These are phyloP conservation scores for Carcinoscorpius rotundicauda DNA, from an alignment of 1,140 invertebrate species.

Conservation along the genomic window DNA sequence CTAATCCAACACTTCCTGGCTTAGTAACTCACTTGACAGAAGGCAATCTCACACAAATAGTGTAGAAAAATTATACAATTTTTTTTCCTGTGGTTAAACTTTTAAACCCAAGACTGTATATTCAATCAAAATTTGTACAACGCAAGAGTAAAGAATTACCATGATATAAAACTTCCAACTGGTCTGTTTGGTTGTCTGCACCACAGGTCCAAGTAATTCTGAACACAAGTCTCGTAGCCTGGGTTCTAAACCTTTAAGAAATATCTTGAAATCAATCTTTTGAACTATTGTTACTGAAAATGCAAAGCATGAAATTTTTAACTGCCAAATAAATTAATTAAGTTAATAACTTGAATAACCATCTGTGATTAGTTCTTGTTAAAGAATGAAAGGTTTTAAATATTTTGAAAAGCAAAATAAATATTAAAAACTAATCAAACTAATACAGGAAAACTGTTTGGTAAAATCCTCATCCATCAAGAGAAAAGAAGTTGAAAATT, in stretches of 20 bases:
- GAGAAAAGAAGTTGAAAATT: slow-evolving; percentile 14
- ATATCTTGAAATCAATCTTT: too few relatives aligned
- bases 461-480: slow-evolving; percentile 10
- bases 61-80: too few relatives aligned
- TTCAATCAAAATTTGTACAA: slow-evolving; percentile 23
- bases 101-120: background rate
- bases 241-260: slow-evolving; percentile 45
- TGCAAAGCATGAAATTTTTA: too few relatives aligned
- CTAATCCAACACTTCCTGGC: too few relatives aligned
- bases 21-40: too few relatives aligned
- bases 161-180: slow-evolving; percentile 34
- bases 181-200: slow-evolving; percentile 38
- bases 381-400: too few relatives aligned
- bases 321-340: too few relatives aligned
- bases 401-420: slow-evolving; percentile 2
- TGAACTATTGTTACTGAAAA: too few relatives aligned
- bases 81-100: too few relatives aligned
- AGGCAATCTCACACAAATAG: too few relatives aligned
- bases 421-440: slow-evolving; percentile 24
- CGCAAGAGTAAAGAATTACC: slow-evolving; percentile 25
- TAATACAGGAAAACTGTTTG: slow-evolving; percentile 12
- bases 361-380: too few relatives aligned
- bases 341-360: too few relatives aligned
- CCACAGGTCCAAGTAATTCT: slow-evolving; percentile 56
- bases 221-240: slow-evolving; percentile 54